Evolutionary conservation across 2,888 invertebrate species (phyloP), one percentile per base, ranked within the genome.

Genomic region (Drosophila peninsularis): DNA sequence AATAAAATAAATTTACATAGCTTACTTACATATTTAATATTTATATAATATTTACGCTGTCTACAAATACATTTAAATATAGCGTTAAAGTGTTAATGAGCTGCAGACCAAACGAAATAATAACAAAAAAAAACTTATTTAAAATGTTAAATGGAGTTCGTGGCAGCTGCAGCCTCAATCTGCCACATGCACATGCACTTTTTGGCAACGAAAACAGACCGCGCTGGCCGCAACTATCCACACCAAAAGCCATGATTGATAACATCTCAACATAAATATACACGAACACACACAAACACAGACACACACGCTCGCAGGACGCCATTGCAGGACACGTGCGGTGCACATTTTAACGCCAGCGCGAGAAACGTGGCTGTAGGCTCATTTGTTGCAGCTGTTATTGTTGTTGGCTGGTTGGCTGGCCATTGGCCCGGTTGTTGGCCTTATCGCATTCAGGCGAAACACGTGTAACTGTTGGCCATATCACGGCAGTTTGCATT

Each of bases 201-300:
- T 78, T 69, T 71, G 71, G 75, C 50, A 52, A 70, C 75, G 44
- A 67, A 73, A 70, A 73, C 78, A 80, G 82, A 89, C 89, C 89
- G 55, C 82, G 66, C 66, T 80, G 80, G 85, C 89, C 89, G 60
- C 88, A 89, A 70, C 85, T 87, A 85, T 88, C 75, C 88, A 84
- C 80, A 82, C 80, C 88, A 74, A 78, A 84, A 87, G 69, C 88
- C 85, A 80, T 85, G 89, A 85, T 85, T 89, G 85, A 85, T 85
- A 85, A 89, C 82, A 88, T 89, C 82, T 80, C 74, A 75, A 71
- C 82, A 67, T 67, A 70, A 80, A 62, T 65, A 55, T 53, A 34
- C 60, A 65, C 44, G n/a, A n/a, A 62, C 54, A 54, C 4, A 67
- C 62, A 66, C 30, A 45, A 27, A 24, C 34, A 64, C 47, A 65